A percentile compares a stretch with the other conserved stretches of the same genome.
Evolutionary conservation across 2,888 invertebrate genomes (phyloP).

Genomic region (Mechanitis mazaeus): DNA sequence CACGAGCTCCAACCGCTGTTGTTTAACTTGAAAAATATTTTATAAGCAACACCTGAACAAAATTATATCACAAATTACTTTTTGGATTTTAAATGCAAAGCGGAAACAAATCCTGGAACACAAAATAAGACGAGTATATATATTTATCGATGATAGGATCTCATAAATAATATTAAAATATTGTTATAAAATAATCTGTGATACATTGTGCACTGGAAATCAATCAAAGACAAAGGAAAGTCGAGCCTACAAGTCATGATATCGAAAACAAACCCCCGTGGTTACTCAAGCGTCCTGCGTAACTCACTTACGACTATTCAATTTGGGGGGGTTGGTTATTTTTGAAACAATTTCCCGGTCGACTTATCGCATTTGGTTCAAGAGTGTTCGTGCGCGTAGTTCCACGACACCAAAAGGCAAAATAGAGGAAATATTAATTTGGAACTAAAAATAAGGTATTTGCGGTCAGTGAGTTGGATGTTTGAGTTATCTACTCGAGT

Average conservation of each 20-base stretch:
- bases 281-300: conserved; percentile 37
- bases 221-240: conserved; percentile 7
- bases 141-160: no score
- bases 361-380: conserved; percentile 36
- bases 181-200: no score
- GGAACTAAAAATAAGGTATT: conserved; percentile 11
- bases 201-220: not conserved
- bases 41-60: not conserved
- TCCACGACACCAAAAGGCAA: conserved; percentile 28
- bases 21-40: not conserved
- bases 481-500: not conserved
- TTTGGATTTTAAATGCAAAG: no score
- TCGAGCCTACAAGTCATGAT: conserved; percentile 18
- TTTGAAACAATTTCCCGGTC: conserved; percentile 47
- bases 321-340: conserved; percentile 40
- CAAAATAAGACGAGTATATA: no score
- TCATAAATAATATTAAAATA: no score
- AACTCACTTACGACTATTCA: conserved; percentile 45
- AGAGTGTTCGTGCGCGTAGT: conserved; percentile 37
- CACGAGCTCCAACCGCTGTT: not conserved
- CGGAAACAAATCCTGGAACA: no score
- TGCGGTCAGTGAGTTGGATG: not conserved
- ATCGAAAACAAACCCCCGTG: conserved; percentile 25
- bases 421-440: conserved; percentile 26
- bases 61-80: no score